Conservation (phyloP, 37 sponge, comb jelly and placozoan species). For the Beroe ovata region DNA sequence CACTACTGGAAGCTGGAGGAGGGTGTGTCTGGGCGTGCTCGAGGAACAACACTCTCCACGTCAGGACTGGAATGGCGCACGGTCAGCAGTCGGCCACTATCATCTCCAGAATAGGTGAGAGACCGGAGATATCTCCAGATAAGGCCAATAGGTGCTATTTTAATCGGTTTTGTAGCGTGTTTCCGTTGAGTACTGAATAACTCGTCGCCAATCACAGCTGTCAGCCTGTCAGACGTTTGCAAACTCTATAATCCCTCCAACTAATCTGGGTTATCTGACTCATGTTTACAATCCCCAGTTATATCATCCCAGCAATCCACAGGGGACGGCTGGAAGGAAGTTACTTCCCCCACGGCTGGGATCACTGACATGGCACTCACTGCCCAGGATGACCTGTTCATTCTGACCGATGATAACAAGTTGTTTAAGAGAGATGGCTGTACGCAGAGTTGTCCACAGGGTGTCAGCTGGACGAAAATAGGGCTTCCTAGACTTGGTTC, state of each 20-base stretch:
- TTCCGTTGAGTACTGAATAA: too few species aligned
- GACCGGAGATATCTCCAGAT: too few species aligned
- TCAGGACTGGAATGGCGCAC: slow-evolving; percentile 26
- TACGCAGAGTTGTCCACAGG: slow-evolving; percentile 57
- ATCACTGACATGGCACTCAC: slow-evolving; percentile 42
- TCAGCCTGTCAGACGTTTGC: too few species aligned
- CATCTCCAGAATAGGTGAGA: not conserved
- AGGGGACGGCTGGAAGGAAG: slow-evolving; percentile 1
- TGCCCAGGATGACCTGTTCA: slow-evolving; percentile 24
- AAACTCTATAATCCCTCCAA: too few species aligned
- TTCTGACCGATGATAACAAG: slow-evolving; percentile 56
- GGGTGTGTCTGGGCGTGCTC: slow-evolving; percentile 29
- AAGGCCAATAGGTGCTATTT: too few species aligned
- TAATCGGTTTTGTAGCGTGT: too few species aligned
- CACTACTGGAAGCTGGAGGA: slow-evolving; percentile 34
- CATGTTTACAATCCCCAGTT: too few species aligned
- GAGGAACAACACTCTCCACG: slow-evolving; percentile 12
- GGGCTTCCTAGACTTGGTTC: slow-evolving; percentile 25
- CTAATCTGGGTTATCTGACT: too few species aligned
- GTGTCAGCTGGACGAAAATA: slow-evolving; percentile 27
- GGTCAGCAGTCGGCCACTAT: not conserved
- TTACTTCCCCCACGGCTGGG: not conserved
- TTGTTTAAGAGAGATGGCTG: slow-evolving; percentile 44
- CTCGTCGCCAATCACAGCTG: too few species aligned
- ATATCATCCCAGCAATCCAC: too few species aligned